phyloP scores from a whole-genome alignment of 64 coral and sea anemone species.

The Stylophora pistillata region DNA sequence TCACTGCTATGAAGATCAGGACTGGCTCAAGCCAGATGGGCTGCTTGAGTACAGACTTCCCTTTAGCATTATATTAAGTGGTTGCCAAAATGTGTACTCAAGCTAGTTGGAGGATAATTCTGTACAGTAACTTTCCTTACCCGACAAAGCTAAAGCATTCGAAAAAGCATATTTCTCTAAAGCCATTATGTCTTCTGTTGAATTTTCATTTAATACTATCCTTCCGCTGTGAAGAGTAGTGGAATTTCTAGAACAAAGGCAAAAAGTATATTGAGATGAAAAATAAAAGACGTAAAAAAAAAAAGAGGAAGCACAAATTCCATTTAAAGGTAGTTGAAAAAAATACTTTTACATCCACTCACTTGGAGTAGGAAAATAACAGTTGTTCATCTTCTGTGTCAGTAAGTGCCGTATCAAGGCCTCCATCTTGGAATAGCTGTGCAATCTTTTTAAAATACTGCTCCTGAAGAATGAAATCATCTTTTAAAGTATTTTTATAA shows the following conservation, averaged over 20 bases:
- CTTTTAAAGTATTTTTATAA: too few relatives aligned
- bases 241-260: conserved; percentile 31
- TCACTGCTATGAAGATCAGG: too few relatives aligned
- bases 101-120: not conserved
- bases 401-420: not conserved
- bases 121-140: conserved; percentile 1
- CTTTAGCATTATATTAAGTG: too few relatives aligned
- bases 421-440: conserved; percentile 46
- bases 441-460: conserved; percentile 10
- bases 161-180: conserved; percentile 87
- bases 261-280: not conserved
- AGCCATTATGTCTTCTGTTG: conserved; percentile 47
- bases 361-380: conserved; percentile 51
- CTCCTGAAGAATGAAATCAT: conserved; percentile 21
- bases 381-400: conserved; percentile 64
- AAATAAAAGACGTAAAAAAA: not conserved
- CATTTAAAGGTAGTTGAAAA: not conserved
- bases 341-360: not conserved
- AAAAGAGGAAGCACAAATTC: not conserved
- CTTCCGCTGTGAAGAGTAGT: conserved; percentile 70
- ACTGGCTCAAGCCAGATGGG: too few relatives aligned
- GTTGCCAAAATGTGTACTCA: not conserved
- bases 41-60: too few relatives aligned
- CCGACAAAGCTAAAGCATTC: conserved; percentile 83
- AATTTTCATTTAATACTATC: conserved; percentile 62